These are phyloP conservation scores for Mythimna lalbum DNA, from an alignment of 2,888 invertebrate species.

Conservation along the genomic window DNA sequence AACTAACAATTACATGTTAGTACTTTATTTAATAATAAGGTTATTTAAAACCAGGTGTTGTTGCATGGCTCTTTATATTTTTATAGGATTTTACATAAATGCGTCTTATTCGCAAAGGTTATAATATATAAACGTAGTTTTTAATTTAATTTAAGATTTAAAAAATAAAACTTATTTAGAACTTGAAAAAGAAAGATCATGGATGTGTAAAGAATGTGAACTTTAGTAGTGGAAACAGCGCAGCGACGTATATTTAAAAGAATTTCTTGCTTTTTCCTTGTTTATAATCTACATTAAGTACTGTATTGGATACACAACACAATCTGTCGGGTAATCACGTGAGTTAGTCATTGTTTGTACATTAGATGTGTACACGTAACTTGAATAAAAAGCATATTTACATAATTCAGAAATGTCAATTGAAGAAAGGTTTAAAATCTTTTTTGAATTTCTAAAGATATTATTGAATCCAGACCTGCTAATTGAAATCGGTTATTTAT, in stretches of 20 bases:
- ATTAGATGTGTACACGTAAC: not conserved
- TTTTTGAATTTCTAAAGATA: too few species aligned
- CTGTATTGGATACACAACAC: not conserved
- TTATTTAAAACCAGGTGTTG: slow-evolving; percentile 26
- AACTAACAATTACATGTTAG: slow-evolving; percentile 45
- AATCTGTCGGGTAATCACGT: not conserved
- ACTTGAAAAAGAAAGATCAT: slow-evolving; percentile 13
- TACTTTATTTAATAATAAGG: slow-evolving; percentile 34
- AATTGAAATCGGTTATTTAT: too few species aligned
- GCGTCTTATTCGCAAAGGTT: not conserved
- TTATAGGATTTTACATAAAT: not conserved
- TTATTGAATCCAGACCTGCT: too few species aligned
- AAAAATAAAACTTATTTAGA: slow-evolving; percentile 1
- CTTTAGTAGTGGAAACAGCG: not conserved
- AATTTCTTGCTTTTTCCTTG: slow-evolving; percentile 1
- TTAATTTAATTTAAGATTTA: not conserved
- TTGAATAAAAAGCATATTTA: not conserved
- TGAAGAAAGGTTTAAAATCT: too few species aligned
- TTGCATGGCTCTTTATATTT: not conserved
- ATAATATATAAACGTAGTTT: not conserved
- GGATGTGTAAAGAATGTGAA: slow-evolving; percentile 12
- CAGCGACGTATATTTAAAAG: not conserved
- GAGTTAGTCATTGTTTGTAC: not conserved
- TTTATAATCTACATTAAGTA: slow-evolving; percentile 14
- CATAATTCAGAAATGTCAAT: too few species aligned